Conservation (phyloP, 2,888 invertebrate species). For the Luperina testacea region DNA sequence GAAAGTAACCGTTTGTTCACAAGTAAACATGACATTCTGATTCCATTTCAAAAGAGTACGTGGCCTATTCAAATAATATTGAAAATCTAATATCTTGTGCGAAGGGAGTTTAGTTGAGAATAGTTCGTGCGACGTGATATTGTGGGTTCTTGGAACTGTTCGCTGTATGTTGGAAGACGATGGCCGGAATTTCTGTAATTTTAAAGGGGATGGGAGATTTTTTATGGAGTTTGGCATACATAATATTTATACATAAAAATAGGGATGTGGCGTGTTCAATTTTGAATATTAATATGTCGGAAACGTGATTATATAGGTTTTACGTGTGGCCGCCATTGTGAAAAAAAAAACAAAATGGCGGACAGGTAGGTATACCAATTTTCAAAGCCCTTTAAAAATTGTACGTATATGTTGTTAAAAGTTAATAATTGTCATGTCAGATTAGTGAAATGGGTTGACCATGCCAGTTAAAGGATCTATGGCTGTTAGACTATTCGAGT, state of each 20-base stretch:
- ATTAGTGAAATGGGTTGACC: background rate
- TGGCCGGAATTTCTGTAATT: background rate
- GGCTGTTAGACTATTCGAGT: background rate
- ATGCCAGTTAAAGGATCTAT: background rate
- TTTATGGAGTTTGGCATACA: no score
- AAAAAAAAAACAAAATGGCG: no score
- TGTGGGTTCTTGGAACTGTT: slow-evolving; percentile 24
- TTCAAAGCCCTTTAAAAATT: background rate
- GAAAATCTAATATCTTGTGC: slow-evolving; percentile 59
- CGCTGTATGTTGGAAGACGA: background rate
- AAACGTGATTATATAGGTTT: no score
- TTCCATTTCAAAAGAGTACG: slow-evolving; percentile 52
- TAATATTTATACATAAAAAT: no score
- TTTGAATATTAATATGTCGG: no score
- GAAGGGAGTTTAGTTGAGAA: slow-evolving; percentile 40
- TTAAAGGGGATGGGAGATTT: no score
- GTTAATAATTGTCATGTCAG: background rate
- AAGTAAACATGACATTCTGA: slow-evolving; percentile 47
- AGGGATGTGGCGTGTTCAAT: no score
- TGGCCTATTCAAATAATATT: slow-evolving; percentile 61
- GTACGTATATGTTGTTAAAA: no score
- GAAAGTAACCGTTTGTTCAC: slow-evolving; percentile 35
- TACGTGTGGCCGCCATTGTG: no score
- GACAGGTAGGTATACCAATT: no score
- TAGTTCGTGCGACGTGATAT: slow-evolving; percentile 53